phyloP scores from a whole-genome alignment of 2,888 invertebrate genomes.

The Melolontha melolontha region DNA sequence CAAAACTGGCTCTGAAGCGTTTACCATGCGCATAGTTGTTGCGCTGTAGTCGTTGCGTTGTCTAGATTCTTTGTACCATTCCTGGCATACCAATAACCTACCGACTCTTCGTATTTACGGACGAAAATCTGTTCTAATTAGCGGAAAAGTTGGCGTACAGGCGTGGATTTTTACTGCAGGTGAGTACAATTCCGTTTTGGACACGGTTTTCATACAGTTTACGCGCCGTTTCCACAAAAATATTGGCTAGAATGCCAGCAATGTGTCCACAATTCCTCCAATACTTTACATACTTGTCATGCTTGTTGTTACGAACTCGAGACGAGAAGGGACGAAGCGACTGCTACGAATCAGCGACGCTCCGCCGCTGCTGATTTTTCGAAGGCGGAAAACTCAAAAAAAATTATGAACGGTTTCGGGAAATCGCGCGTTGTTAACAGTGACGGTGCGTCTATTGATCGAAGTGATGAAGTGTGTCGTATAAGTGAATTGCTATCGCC shows the following conservation, averaged over 20 bases:
- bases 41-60: slow-evolving; percentile 91
- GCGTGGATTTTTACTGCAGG: slow-evolving; percentile 77
- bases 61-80: slow-evolving; percentile 98
- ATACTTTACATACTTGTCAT: slow-evolving; percentile 84
- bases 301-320: slow-evolving; percentile 72
- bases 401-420: slow-evolving; percentile 47
- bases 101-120: slow-evolving; percentile 79
- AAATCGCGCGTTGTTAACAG: slow-evolving; percentile 47
- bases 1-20: slow-evolving; percentile 69
- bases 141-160: slow-evolving; percentile 71
- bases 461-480: slow-evolving; percentile 50
- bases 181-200: slow-evolving; percentile 74
- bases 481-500: slow-evolving; percentile 46
- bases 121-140: slow-evolving; percentile 77
- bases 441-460: slow-evolving; percentile 48
- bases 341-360: slow-evolving; percentile 55
- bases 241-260: slow-evolving; percentile 78
- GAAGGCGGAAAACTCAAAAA: slow-evolving; percentile 51
- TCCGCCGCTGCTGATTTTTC: slow-evolving; percentile 53
- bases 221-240: slow-evolving; percentile 71
- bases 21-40: slow-evolving; percentile 85
- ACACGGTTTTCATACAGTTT: slow-evolving; percentile 74
- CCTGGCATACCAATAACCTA: slow-evolving; percentile 92
- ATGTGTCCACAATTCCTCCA: slow-evolving; percentile 81
- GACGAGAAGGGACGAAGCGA: slow-evolving; percentile 61